These are phyloP conservation scores for Microdon myrmicae DNA, from an alignment of 2,888 invertebrate species.

Conservation along the genomic window DNA sequence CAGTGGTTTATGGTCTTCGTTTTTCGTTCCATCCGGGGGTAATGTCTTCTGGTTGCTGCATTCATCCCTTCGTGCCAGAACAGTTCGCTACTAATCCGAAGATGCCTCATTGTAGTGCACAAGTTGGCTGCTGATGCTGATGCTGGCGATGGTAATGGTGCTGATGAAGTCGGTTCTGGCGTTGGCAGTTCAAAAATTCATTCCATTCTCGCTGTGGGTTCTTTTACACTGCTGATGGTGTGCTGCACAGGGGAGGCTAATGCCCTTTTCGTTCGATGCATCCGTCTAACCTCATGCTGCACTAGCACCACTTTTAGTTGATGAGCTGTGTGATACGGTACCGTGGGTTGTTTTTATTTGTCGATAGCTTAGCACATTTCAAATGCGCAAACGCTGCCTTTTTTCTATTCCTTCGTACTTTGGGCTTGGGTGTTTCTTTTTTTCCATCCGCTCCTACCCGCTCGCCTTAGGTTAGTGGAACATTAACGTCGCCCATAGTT, in stretches of 20 bases:
- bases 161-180: constrained; percentile 32
- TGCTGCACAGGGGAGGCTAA: constrained; percentile 35
- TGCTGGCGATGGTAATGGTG: constrained; percentile 8
- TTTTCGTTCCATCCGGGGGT: constrained; percentile 15
- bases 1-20: constrained; percentile 23
- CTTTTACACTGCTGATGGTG: constrained; percentile 13
- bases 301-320: constrained; percentile 30
- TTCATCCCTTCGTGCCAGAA: constrained; percentile 4
- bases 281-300: constrained; percentile 13
- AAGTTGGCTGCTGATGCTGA: not conserved
- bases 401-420: constrained; percentile 22
- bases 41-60: constrained; percentile 29
- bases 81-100: constrained; percentile 27
- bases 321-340: constrained; percentile 28
- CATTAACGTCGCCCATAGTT: too few species aligned
- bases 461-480: too few species aligned
- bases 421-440: constrained; percentile 5
- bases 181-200: constrained; percentile 32
- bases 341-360: constrained; percentile 35
- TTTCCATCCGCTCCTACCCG: constrained; percentile 7
- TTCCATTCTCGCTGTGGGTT: constrained; percentile 19
- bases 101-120: constrained; percentile 16
- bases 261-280: constrained; percentile 37
- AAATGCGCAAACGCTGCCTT: constrained; percentile 49
- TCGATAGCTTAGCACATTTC: constrained; percentile 14